Percentiles rank a stretch among this genome's conserved stretches.
These are phyloP conservation scores for Alligator mississippiensis DNA, from an alignment of 2,113 vertebrate species.

Conservation along the genomic window DNA sequence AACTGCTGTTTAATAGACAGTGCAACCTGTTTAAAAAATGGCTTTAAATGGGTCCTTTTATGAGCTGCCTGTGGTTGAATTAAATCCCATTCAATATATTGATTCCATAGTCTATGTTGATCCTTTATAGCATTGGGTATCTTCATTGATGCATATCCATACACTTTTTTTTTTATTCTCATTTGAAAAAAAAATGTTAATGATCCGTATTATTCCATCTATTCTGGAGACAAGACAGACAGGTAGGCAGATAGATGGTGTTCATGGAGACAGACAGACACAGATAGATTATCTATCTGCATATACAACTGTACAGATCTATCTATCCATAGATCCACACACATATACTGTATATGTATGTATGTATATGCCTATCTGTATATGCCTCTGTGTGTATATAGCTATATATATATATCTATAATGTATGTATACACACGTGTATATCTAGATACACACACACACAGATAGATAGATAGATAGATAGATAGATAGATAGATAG, in stretches of 20 bases:
- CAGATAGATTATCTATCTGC: not conserved
- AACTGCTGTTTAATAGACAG: not conserved
- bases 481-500: no score
- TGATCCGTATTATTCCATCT: not conserved
- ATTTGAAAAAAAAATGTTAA: no score
- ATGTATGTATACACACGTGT: not conserved
- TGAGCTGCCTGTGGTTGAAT: not conserved
- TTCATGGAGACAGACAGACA: not conserved
- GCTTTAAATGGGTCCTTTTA: not conserved
- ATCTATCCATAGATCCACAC: no score
- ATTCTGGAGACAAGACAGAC: not conserved
- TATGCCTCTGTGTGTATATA: not conserved
- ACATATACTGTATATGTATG: no score
- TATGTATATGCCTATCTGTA: no score
- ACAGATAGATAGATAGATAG: no score
- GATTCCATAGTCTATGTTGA: not conserved
- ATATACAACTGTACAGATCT: no score
- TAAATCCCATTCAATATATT: not conserved
- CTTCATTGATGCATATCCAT: no score
- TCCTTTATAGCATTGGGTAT: not conserved
- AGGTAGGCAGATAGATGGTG: not conserved
- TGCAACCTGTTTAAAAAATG: not conserved
- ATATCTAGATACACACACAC: no score
- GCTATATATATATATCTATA: not conserved
- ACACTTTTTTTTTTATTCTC: not conserved